A percentile compares a stretch with the other conserved stretches of the same genome.
These are phyloP conservation scores for Periplaneta americana DNA, from an alignment of 1,140 invertebrate genomes.

Conservation along the genomic window DNA sequence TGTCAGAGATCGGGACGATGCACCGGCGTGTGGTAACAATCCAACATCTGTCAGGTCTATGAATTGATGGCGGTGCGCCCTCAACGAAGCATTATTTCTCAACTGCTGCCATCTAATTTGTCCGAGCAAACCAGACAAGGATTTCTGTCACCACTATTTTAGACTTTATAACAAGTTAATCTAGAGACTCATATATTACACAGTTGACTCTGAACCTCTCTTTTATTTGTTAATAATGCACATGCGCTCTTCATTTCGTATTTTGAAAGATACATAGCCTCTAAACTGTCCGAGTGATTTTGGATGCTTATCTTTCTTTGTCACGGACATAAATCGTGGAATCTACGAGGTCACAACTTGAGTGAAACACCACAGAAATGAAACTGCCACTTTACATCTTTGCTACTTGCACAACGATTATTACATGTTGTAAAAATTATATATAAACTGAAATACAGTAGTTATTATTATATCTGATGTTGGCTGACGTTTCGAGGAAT, in stretches of 20 bases:
- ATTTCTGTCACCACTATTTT: not conserved
- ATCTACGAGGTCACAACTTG: too few relatives aligned
- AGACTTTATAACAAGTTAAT: not conserved
- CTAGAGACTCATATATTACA: not conserved
- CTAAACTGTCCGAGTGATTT: not conserved
- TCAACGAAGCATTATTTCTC: not conserved
- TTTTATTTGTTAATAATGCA: too few relatives aligned
- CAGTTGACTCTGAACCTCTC: not conserved
- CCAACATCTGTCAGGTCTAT: not conserved
- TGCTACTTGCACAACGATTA: too few relatives aligned
- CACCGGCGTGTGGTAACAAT: not conserved
- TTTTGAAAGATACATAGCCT: not conserved
- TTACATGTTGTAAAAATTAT: too few relatives aligned
- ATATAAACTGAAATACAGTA: too few relatives aligned
- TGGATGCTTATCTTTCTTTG: not conserved
- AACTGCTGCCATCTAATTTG: not conserved
- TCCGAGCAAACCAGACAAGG: not conserved
- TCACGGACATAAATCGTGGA: not conserved
- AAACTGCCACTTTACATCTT: too few relatives aligned
- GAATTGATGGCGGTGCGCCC: not conserved
- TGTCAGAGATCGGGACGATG: too few relatives aligned
- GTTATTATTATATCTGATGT: too few relatives aligned
- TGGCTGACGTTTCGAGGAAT: too few relatives aligned
- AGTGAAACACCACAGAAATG: too few relatives aligned
- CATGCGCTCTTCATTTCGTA: too few relatives aligned